These are phyloP conservation scores for Panthera leo DNA, from an alignment of 2,113 vertebrate genomes.

Conservation along the genomic window DNA sequence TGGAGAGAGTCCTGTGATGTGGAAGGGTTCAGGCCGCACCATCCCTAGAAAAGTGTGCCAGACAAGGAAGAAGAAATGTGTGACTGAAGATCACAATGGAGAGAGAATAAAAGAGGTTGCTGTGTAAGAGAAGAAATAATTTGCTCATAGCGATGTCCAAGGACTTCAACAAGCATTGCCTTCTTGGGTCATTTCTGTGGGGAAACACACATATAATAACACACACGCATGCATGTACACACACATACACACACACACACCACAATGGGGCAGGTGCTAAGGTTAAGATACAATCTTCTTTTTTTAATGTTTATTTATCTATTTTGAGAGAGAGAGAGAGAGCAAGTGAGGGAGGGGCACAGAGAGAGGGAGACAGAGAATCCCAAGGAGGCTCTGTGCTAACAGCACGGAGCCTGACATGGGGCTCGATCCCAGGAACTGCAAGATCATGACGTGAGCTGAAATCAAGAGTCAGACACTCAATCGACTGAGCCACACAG, in stretches of 20 bases:
- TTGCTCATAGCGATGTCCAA: background rate
- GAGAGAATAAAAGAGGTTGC: background rate
- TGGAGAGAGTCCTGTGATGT: background rate
- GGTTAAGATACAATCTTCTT: background rate
- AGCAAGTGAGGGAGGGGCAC: too few relatives aligned
- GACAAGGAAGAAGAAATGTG: background rate
- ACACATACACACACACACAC: background rate
- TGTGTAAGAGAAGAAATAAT: background rate
- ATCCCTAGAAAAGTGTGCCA: background rate
- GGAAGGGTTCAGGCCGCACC: background rate
- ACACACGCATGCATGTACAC: background rate
- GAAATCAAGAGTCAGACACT: too few relatives aligned
- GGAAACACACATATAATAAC: background rate
- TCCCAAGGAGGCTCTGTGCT: too few relatives aligned
- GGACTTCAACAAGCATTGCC: background rate
- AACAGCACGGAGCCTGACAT: too few relatives aligned
- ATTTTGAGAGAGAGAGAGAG: too few relatives aligned
- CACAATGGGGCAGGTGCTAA: background rate
- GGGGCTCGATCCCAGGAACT: too few relatives aligned
- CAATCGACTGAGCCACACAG: too few relatives aligned
- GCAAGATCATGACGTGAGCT: too few relatives aligned
- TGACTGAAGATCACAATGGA: background rate
- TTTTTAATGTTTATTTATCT: too few relatives aligned
- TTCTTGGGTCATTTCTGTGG: background rate
- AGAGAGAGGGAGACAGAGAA: too few relatives aligned